Evolutionary conservation across 2,888 invertebrate genomes (phyloP).

Genomic region (Ypsolopha sequella): DNA sequence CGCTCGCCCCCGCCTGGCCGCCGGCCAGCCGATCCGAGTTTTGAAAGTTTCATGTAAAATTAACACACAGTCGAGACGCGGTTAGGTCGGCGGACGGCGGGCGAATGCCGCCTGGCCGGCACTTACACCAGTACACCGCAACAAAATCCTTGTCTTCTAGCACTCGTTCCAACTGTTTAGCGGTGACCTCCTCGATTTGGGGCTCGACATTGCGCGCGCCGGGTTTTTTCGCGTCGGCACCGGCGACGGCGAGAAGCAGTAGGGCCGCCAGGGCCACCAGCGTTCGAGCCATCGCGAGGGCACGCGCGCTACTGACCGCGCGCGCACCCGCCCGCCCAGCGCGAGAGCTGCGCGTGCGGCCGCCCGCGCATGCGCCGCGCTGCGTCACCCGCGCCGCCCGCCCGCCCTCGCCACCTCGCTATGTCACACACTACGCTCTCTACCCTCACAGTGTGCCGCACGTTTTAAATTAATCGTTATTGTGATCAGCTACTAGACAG

Average conservation of each 20-base stretch:
- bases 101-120: slow-evolving; percentile 25
- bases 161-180: slow-evolving; percentile 91
- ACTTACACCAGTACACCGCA: slow-evolving; percentile 98
- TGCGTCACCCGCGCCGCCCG: slow-evolving; percentile 18
- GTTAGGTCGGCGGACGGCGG: slow-evolving; percentile 29
- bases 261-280: slow-evolving; percentile 59
- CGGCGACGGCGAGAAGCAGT: slow-evolving; percentile 68
- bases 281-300: slow-evolving; percentile 67
- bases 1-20: slow-evolving; percentile 37
- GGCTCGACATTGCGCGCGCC: slow-evolving; percentile 72
- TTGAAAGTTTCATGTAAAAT: slow-evolving; percentile 27
- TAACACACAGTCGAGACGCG: slow-evolving; percentile 17
- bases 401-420: slow-evolving; percentile 20
- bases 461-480: background rate
- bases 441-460: background rate
- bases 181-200: slow-evolving; percentile 93
- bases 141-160: slow-evolving; percentile 94
- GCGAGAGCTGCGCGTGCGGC: slow-evolving; percentile 23
- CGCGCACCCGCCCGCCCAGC: slow-evolving; percentile 34
- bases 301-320: slow-evolving; percentile 60
- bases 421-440: slow-evolving; percentile 4
- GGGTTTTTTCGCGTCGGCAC: slow-evolving; percentile 22
- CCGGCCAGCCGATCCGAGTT: slow-evolving; percentile 22
- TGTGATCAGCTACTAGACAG: background rate
- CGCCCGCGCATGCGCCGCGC: slow-evolving; percentile 14